Conservation (phyloP, 2,797 vertebrate species). For the Ctenochaetus hawaiiensis region DNA sequence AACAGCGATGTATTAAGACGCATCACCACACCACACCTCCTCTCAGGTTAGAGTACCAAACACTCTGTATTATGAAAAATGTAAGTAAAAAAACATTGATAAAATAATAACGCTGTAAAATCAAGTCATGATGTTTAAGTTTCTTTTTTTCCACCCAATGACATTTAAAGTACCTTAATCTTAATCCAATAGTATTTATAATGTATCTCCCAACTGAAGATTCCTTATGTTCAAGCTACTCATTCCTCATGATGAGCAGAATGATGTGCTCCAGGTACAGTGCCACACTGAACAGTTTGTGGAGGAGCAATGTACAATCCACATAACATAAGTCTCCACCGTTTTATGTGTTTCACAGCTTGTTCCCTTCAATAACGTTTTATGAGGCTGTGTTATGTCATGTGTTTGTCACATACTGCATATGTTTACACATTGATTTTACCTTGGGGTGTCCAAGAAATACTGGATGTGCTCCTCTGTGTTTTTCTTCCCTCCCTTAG, state of each 20-base stretch:
- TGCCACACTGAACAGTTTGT: conserved; percentile 21
- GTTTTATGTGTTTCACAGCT: conserved; percentile 6
- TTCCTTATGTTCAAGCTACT: not conserved
- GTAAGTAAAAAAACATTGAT: not conserved
- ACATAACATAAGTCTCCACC: conserved; percentile 6
- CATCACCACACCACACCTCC: not conserved
- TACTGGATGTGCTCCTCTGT: not conserved
- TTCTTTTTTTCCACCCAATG: too few species aligned
- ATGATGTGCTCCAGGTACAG: not conserved
- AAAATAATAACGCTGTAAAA: conserved; percentile 1
- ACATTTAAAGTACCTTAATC: not conserved
- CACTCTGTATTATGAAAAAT: not conserved
- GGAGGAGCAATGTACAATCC: not conserved
- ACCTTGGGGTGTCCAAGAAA: not conserved
- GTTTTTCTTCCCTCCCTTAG: conserved; percentile 3
- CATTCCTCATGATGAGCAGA: conserved; percentile 22
- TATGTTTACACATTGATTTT: conserved; percentile 20
- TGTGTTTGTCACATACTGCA: not conserved
- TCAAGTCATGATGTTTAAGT: too few species aligned
- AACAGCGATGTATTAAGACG: conserved; percentile 16
- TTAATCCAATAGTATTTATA: not conserved
- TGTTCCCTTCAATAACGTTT: conserved; percentile 23
- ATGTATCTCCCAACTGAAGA: not conserved
- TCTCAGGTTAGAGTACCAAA: not conserved
- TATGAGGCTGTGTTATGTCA: not conserved